Evolutionary conservation across 2,888 invertebrate species (phyloP).

Genomic region (Endotricha flammealis): DNA sequence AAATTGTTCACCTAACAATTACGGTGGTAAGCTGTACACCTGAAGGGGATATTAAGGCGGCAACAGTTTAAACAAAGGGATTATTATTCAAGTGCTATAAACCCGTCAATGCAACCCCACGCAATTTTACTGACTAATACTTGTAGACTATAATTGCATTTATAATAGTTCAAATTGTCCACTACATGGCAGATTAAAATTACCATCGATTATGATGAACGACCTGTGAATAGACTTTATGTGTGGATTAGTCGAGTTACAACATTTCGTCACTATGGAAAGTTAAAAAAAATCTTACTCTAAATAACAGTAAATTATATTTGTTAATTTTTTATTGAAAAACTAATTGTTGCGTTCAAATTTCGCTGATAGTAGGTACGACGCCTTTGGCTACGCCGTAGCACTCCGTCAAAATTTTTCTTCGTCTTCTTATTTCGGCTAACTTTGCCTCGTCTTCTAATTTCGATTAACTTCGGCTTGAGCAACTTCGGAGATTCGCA

Average conservation of each 20-base stretch:
- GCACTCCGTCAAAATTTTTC: too few species aligned
- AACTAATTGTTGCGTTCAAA: too few species aligned
- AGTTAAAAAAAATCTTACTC: too few species aligned
- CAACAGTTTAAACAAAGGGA: not conserved
- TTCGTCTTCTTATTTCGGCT: too few species aligned
- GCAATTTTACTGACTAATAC: not conserved
- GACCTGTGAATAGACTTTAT: constrained; percentile 42
- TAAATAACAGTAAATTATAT: too few species aligned
- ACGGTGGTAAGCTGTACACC: not conserved
- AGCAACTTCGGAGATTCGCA: too few species aligned
- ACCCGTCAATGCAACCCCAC: not conserved
- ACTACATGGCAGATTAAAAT: constrained; percentile 57
- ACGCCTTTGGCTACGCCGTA: too few species aligned
- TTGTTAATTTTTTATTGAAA: too few species aligned
- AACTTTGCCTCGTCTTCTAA: too few species aligned
- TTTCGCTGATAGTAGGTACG: too few species aligned
- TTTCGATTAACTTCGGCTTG: too few species aligned
- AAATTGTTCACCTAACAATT: not conserved
- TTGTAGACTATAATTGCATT: constrained; percentile 27
- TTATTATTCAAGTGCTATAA: not conserved
- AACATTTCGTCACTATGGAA: too few species aligned
- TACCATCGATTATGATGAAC: constrained; percentile 54
- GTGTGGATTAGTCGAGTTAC: constrained; percentile 30
- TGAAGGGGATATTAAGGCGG: not conserved
- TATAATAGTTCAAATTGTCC: constrained; percentile 58